phyloP scores from a whole-genome alignment of 64 coral and sea anemone genomes.

The Acropora tenuis region DNA sequence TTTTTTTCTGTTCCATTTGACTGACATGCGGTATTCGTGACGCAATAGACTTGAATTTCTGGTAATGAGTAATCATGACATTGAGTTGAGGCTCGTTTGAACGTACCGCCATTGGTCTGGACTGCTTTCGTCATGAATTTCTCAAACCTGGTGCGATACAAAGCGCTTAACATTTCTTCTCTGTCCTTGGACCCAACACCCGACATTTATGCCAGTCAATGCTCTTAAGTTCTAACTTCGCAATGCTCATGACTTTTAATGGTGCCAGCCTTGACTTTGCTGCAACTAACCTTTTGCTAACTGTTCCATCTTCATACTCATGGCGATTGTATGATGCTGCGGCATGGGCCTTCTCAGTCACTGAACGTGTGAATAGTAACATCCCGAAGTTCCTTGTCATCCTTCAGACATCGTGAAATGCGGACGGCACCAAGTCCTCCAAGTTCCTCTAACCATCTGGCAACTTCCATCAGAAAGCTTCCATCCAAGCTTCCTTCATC shows the following conservation, averaged over 20 bases:
- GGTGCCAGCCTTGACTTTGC: constrained; percentile 63
- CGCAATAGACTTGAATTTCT: too few relatives aligned
- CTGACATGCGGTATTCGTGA: too few relatives aligned
- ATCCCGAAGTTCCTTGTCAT: constrained; percentile 24
- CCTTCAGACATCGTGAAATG: constrained; percentile 59
- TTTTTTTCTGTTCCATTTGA: too few relatives aligned
- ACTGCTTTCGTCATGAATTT: constrained; percentile 68
- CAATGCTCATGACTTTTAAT: constrained; percentile 69
- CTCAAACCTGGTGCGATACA: constrained; percentile 60
- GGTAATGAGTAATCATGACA: too few relatives aligned
- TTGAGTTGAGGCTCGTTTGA: too few relatives aligned
- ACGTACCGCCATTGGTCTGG: constrained; percentile 68
- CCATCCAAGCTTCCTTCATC: constrained; percentile 66
- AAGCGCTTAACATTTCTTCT: constrained; percentile 70
- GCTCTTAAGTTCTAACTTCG: constrained; percentile 62
- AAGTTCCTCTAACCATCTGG: constrained; percentile 69
- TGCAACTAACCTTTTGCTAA: constrained; percentile 57
- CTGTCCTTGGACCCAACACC: constrained; percentile 43
- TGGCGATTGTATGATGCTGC: constrained; percentile 61
- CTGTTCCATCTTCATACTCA: constrained; percentile 38
- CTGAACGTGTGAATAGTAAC: constrained; percentile 68
- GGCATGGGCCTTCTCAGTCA: constrained; percentile 69
- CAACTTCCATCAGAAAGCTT: constrained; percentile 23
- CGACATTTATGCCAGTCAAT: constrained; percentile 60
- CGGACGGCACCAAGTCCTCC: constrained; percentile 44